Base-by-base conservation (phyloP, 2,888 invertebrate species). In the Thereva nobilitata region DNA sequence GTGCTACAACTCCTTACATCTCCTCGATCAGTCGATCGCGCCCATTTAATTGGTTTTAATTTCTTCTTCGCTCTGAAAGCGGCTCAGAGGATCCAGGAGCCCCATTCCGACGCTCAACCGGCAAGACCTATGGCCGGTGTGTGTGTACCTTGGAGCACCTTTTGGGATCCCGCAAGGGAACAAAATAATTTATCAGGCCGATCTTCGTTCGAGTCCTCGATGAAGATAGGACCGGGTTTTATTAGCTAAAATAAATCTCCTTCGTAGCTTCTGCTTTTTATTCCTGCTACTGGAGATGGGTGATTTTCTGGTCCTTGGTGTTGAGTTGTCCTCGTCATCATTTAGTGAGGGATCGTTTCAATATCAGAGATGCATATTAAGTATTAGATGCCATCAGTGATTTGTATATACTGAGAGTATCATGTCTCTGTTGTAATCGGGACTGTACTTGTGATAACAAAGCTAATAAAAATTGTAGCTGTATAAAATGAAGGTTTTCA, bases 21-120 rank as follows among this genome's bases (percentile, higher is more conserved):
- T 64, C 54, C 67, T 64, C 23, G 23, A 23, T 23, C 23, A 23
- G 23, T 53, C 68, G 73, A 73, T 73, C 73, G 73, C 74, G 73
- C 74, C 73, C 73, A 72, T 74, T 74, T 74, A 74, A 74, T 74
- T 74, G 74, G 74, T 73, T 74, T 74, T 74, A 74, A 74, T 74
- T 74, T 74, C 73, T 72, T 72, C 72, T 69, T 66, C 69, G 63
- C 66, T 61, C 56, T 47, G 38, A 2, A 23, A 23, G 23, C 23
- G 23, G 23, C 23, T 66, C 69, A 56, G 38, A 42, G 64, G 37
- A 45, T 12, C 35, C 23, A 44, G 44, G n/a, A 34, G 7, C 8
- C 56, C 45, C 23, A 23, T 23, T 37, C 57, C 47, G 40, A 47
- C 49, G 47, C 12, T 12, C 59, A 49, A 47, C 38, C 47, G 49